Base-by-base conservation (phyloP, 64 coral and sea anemone species). In the Montipora cactus region DNA sequence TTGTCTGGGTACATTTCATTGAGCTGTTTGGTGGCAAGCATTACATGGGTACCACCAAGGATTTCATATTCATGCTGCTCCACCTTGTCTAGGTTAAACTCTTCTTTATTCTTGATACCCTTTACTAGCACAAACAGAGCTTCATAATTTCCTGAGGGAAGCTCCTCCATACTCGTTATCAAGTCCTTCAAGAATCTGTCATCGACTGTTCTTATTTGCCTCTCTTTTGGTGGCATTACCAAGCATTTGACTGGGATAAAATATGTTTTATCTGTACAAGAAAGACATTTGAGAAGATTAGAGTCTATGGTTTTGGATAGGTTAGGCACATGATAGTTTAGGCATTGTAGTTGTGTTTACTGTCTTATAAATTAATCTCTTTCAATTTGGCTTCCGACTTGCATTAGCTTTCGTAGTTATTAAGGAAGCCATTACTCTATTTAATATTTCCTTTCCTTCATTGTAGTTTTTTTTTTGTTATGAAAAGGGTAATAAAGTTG, bases 31-130 rank as follows among this genome's bases (percentile, higher is more conserved):
- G 75, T 94, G 20, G 87, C 92, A 45, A 94, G 47, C 50, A 78
- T 81, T 44, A 81, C 28, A 74, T 94, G 92, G 7, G 92, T 89
- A 4, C 92, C 87, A 75, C 92, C 92, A 10, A 89, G 78, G 25
- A 88, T 84, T 93, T 88, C 92, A 81, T 93, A 93, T 3, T 93
- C 55, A 79, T 93, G 80, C 2, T 83, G n/a, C 21, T 16, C 69
- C 18, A 74, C 19, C 14, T 81, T 57, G 4, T 68, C 74, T 64
- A 48, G 64, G 3, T 94, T 62, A 81, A 94, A 89, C n/a, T 59
- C 25, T 76, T 74, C 66, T 50, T 92, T 92, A 15, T 84, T 75
- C 5, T 44, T 20, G 44, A 78, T 55, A 46, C 74, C 91, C 67
- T 80, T 93, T 12, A 88, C 92, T 23, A 88, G 14, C 20, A 93